Percentiles rank a stretch among this genome's conserved stretches.
Conservation (phyloP, 2,888 invertebrate genomes). For the Lepidocyrtoides sp. region DNA sequence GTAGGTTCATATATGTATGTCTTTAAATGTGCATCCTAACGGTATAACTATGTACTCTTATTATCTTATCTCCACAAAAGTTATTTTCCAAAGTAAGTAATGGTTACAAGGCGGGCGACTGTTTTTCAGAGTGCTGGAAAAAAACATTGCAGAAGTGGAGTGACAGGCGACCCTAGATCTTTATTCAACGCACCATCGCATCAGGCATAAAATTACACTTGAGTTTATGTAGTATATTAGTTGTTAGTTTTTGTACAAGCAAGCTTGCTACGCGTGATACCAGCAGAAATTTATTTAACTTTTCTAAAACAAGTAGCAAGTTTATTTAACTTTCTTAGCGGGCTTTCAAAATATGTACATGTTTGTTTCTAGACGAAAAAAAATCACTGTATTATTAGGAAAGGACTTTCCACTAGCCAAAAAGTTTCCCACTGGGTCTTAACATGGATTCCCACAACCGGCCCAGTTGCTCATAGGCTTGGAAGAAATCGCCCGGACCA, state of each 20-base stretch:
- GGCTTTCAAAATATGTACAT: not conserved
- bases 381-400: slow-evolving; percentile 29
- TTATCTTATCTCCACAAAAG: not conserved
- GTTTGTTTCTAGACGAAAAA: not conserved
- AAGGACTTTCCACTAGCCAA: slow-evolving; percentile 67
- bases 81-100: not conserved
- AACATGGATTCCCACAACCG: slow-evolving; percentile 23
- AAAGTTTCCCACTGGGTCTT: slow-evolving; percentile 75
- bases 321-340: not conserved
- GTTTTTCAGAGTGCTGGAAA: not conserved
- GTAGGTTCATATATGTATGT: slow-evolving; percentile 33
- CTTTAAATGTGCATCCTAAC: not conserved
- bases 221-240: slow-evolving; percentile 63
- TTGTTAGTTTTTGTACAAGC: not conserved
- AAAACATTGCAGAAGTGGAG: not conserved
- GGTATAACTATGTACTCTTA: not conserved
- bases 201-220: slow-evolving; percentile 61
- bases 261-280: slow-evolving; percentile 33
- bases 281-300: not conserved
- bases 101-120: not conserved
- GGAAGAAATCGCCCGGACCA: slow-evolving; percentile 71
- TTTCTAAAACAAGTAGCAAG: slow-evolving; percentile 8
- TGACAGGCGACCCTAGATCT: slow-evolving; percentile 37
- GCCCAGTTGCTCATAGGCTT: slow-evolving; percentile 74
- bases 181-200: slow-evolving; percentile 34